A percentile compares a stretch with the other conserved stretches of the same genome.
Conservation (phyloP, 1,140 invertebrate species). For the Ganaspis sp. region DNA sequence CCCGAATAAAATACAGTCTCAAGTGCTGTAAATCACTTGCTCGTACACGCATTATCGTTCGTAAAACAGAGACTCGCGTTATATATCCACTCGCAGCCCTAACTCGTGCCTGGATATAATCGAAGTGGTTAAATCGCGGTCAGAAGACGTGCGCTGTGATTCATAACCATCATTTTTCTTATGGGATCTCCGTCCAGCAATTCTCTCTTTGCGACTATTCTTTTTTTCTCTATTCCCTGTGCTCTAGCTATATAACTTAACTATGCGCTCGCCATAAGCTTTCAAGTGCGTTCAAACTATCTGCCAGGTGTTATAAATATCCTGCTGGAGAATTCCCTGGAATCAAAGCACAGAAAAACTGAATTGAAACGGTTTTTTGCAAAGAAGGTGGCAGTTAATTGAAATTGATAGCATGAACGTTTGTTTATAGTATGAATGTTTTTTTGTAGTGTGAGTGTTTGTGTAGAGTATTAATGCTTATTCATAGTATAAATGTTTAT, state of each 20-base stretch:
- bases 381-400: too few relatives aligned
- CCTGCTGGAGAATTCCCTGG: constrained; percentile 14
- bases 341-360: background rate
- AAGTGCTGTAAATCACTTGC: constrained; percentile 47
- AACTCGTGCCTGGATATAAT: constrained; percentile 54
- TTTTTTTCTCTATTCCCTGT: constrained; percentile 44
- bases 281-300: constrained; percentile 44
- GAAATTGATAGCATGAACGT: too few relatives aligned
- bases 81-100: constrained; percentile 46
- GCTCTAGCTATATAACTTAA: constrained; percentile 48
- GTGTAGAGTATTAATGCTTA: too few relatives aligned
- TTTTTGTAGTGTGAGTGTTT: too few relatives aligned
- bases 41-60: constrained; percentile 53
- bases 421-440: too few relatives aligned
- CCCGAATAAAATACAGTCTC: constrained; percentile 50
- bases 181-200: constrained; percentile 46
- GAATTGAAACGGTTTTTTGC: too few relatives aligned
- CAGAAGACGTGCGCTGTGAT: constrained; percentile 57
- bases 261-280: constrained; percentile 45
- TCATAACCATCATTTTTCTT: constrained; percentile 55
- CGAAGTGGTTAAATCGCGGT: constrained; percentile 57
- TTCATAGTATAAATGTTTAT: too few relatives aligned
- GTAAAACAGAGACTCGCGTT: constrained; percentile 54
- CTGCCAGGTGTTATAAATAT: constrained; percentile 39
- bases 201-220: constrained; percentile 44